Conservation (phyloP, 2,888 invertebrate genomes). For the Antitype chi region DNA sequence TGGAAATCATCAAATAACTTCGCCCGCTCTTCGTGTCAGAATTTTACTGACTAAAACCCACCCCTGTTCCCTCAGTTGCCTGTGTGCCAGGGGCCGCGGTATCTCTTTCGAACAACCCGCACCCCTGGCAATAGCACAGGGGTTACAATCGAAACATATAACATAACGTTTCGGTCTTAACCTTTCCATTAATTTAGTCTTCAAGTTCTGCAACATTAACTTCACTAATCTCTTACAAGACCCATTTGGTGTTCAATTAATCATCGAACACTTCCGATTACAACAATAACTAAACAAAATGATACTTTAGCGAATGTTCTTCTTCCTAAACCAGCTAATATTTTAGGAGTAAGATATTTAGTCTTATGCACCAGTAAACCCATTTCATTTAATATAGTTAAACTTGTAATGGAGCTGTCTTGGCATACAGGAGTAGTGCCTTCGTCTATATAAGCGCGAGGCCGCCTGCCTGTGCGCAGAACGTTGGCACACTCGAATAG, state of each 20-base stretch:
- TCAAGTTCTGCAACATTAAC: slow-evolving; percentile 43
- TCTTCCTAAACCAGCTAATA: neutral
- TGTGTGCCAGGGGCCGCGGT: too few relatives aligned
- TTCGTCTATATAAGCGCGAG: slow-evolving; percentile 64
- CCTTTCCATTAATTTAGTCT: slow-evolving; percentile 21
- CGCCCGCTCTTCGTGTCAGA: too few relatives aligned
- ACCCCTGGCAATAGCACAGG: neutral
- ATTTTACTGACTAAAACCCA: too few relatives aligned
- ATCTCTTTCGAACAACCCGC: too few relatives aligned
- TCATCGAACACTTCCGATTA: slow-evolving; percentile 36
- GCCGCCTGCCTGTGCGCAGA: slow-evolving; percentile 49
- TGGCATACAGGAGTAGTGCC: slow-evolving; percentile 44
- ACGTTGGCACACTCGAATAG: slow-evolving; percentile 54
- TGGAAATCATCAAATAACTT: too few relatives aligned
- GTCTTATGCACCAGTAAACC: slow-evolving; percentile 6
- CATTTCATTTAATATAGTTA: slow-evolving; percentile 11
- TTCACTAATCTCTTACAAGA: slow-evolving; percentile 21
- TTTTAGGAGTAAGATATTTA: slow-evolving; percentile 11
- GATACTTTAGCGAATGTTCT: neutral
- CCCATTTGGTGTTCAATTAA: slow-evolving; percentile 33
- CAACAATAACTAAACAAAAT: slow-evolving; percentile 13
- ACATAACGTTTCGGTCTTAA: slow-evolving; percentile 4
- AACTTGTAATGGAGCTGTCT: slow-evolving; percentile 49
- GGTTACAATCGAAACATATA: neutral
- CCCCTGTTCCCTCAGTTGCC: too few relatives aligned